These are phyloP conservation scores for Malachius bipustulatus DNA, from an alignment of 2,888 invertebrate genomes.

Conservation along the genomic window DNA sequence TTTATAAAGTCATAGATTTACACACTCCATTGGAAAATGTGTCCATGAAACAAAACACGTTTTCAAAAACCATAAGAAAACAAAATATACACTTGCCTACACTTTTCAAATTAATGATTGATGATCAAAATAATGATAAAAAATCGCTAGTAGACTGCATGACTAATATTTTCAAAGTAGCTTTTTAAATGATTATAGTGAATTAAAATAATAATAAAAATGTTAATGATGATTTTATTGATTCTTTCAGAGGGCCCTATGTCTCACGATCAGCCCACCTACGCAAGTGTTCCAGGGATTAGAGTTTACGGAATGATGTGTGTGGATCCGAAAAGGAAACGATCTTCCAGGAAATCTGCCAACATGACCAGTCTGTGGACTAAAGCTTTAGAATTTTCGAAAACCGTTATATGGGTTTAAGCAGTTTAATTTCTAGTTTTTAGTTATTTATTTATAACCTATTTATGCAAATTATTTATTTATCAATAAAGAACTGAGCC, in stretches of 20 bases:
- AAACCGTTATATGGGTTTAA: neutral
- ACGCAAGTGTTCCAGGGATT: slow-evolving; percentile 87
- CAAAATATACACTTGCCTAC: no score
- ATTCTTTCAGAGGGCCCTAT: slow-evolving; percentile 73
- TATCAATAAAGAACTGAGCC: neutral
- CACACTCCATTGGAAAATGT: no score
- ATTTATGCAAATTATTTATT: neutral
- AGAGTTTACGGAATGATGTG: slow-evolving; percentile 93
- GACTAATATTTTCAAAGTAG: no score
- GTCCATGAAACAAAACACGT: no score
- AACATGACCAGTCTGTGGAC: neutral
- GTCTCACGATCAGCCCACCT: slow-evolving; percentile 88
- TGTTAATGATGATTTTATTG: no score
- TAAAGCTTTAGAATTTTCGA: neutral
- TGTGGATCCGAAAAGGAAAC: slow-evolving; percentile 40
- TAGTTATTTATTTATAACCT: neutral
- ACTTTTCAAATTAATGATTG: no score
- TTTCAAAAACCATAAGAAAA: no score
- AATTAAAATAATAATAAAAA: no score
- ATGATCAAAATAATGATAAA: no score
- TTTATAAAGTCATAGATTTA: no score
- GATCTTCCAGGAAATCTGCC: neutral
- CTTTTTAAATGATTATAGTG: no score
- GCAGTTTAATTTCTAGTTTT: neutral
- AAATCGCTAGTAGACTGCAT: no score